phyloP scores from a whole-genome alignment of 2,888 invertebrate species.

The Andrena trimmerana region DNA sequence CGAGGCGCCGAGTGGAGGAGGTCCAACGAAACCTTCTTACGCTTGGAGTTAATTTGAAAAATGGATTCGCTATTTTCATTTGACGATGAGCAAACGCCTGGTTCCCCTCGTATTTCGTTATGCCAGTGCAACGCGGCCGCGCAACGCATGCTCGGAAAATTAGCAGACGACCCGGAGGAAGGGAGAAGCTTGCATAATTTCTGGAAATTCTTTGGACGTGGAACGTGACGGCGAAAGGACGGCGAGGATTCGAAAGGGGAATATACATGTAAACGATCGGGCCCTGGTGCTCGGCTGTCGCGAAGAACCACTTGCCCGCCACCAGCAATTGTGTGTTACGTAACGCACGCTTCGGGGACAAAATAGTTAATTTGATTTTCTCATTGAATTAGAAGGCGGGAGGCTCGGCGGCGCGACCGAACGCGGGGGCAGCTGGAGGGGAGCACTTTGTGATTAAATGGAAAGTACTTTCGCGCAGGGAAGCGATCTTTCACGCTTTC shows the following conservation, averaged over 20 bases:
- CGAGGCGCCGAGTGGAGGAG: not conserved
- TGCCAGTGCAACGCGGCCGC: not conserved
- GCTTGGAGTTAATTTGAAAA: conserved; percentile 34
- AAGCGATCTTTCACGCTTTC: conserved; percentile 74
- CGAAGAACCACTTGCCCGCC: not conserved
- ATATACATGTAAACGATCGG: conserved; percentile 1
- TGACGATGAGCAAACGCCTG: conserved; percentile 16
- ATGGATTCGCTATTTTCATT: conserved; percentile 35
- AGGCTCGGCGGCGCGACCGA: not conserved
- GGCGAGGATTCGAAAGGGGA: conserved; percentile 2
- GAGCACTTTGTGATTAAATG: conserved; percentile 64
- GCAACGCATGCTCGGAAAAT: conserved; percentile 6
- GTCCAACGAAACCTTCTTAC: not conserved
- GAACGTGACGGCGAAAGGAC: not conserved
- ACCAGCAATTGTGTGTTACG: conserved; percentile 25
- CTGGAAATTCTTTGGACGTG: not conserved
- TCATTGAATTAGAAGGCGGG: conserved; percentile 64
- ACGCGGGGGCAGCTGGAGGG: conserved; percentile 9
- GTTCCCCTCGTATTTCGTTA: conserved; percentile 17
- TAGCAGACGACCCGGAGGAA: not conserved
- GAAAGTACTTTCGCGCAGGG: conserved; percentile 70
- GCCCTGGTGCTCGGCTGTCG: not conserved
- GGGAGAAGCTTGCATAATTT: conserved; percentile 14
- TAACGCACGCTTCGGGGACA: conserved; percentile 23
- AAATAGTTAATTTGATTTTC: conserved; percentile 66